phyloP scores from a whole-genome alignment of 2,797 vertebrate genomes.

The Enteromius fasciolatus region DNA sequence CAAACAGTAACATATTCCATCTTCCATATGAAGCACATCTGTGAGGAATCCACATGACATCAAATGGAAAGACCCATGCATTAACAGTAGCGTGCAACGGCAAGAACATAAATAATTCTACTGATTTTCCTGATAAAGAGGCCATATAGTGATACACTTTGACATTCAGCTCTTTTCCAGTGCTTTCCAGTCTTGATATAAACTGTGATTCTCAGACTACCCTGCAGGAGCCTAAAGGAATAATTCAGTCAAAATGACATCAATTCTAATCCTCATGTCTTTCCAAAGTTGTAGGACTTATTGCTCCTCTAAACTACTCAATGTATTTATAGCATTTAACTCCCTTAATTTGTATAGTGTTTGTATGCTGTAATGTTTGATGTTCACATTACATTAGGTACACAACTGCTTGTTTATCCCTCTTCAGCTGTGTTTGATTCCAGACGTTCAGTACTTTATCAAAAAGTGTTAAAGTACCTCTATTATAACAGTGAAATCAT shows the following conservation, averaged over 20 bases:
- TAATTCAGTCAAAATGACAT: neutral
- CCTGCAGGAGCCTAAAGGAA: neutral
- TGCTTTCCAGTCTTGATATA: neutral
- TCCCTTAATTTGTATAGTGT: neutral
- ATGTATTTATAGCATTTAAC: neutral
- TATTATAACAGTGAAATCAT: neutral
- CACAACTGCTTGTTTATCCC: neutral
- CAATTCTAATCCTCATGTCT: neutral
- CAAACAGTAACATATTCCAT: neutral
- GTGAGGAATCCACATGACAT: neutral
- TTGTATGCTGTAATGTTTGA: neutral
- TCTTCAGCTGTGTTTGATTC: neutral
- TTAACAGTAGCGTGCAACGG: neutral
- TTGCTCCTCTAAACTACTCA: neutral
- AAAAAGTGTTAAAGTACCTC: neutral
- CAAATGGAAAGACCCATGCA: neutral
- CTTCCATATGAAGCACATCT: neutral
- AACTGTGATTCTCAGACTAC: neutral
- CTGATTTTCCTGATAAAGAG: slow-evolving; percentile 1
- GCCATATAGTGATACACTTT: neutral
- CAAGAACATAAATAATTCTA: neutral
- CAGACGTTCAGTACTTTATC: neutral
- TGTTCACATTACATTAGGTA: neutral
- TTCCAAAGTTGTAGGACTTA: neutral
- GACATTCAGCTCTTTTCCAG: neutral